Base-by-base conservation (phyloP, 2,888 invertebrate genomes). In the Ornithoptera alexandrae region DNA sequence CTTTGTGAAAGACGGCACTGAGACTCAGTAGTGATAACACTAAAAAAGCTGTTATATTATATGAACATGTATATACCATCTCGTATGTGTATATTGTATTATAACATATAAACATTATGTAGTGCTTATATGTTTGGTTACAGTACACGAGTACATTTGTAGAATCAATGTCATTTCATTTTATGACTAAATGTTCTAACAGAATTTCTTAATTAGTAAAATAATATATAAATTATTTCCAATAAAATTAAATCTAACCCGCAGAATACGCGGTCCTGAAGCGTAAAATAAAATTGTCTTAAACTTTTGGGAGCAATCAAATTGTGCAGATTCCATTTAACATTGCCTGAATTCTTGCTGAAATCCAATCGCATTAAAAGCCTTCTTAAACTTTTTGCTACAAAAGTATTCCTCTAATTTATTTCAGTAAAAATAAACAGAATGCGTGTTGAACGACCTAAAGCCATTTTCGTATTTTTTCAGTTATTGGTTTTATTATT, bases 271-370 rank as follows among this genome's bases (percentile, higher is more conserved):
- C 87, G 88, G 89, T 87, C 87, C 87, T 86, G 87, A 85, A 87
- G 86, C 84, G 85, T 86, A 82, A 84, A 89, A 84, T 81, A 82
- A 84, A 88, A 88, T 85, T 87, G 87, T 83, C 85, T 84, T 83
- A 84, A 89, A 90, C 87, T 90, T 90, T 90, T 91, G 86, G 90
- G 85, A 89, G 87, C 87, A 88, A 88, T 88, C 86, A 87, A 89
- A 90, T 89, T 87, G 88, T 85, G 82, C 84, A 83, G 83, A 90
- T 89, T 89, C 88, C 90, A 84, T 84, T 88, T 81, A 87, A 89
- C 86, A 90, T 90, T 88, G 87, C 85, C 85, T 79, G 79, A 87
- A 89, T 90, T 89, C 88, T 87, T 89, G 81, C 81, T 79, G 79
- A 83, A 85, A 87, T 88, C 86, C 86, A 89, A 89, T 90, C 87